These are phyloP conservation scores for Tympanuchus pallidicinctus DNA, from an alignment of 2,113 vertebrate species.

Conservation along the genomic window DNA sequence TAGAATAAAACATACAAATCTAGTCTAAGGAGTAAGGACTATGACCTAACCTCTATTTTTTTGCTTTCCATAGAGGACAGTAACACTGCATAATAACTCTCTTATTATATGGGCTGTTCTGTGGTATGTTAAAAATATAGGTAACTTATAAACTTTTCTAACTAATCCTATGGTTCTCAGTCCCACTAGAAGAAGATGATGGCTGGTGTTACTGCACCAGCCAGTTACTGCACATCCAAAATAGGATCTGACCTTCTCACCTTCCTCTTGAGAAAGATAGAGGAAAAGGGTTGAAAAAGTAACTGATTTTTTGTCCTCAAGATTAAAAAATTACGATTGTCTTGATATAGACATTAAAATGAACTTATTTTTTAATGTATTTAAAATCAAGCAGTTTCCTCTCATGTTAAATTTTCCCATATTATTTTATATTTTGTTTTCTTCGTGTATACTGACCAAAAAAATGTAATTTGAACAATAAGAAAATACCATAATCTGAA, in stretches of 20 bases:
- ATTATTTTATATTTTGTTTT: background rate
- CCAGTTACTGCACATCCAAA: background rate
- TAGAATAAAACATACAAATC: background rate
- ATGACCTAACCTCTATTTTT: background rate
- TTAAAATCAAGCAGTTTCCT: background rate
- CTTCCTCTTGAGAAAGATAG: background rate
- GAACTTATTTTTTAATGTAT: background rate
- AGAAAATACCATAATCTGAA: background rate
- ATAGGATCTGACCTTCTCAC: accelerated
- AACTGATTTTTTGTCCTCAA: background rate
- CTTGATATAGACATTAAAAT: background rate
- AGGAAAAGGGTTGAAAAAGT: accelerated
- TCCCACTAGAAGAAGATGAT: accelerated
- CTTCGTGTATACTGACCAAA: accelerated
- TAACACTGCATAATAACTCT: background rate
- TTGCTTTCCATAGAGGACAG: background rate
- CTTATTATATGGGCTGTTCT: accelerated
- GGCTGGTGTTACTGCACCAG: background rate
- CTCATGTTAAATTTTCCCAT: background rate
- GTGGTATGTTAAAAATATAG: background rate
- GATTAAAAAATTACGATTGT: accelerated
- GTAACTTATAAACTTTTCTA: background rate
- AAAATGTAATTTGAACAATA: background rate
- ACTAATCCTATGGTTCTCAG: accelerated
- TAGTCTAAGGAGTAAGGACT: background rate